Percentiles rank a stretch among this genome's conserved stretches.
Evolutionary conservation across 2,113 vertebrate species (phyloP).

Genomic region (Pachycephala philippinensis): DNA sequence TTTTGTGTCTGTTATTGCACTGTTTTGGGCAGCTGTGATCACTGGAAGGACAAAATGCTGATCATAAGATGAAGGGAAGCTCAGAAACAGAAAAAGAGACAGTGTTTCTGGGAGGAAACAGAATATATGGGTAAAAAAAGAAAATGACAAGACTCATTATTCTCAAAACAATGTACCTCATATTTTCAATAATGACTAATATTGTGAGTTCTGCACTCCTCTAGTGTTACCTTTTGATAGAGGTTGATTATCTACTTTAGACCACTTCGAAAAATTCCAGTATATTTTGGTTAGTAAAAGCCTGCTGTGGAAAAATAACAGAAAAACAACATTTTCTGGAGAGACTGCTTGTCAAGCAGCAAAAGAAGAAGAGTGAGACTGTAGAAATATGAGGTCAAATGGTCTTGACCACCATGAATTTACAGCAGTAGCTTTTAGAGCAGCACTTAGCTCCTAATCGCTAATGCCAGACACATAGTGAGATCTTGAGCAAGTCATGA

Average conservation of each 20-base stretch:
- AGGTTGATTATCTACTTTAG: neutral
- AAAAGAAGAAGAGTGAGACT: neutral
- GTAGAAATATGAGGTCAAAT: neutral
- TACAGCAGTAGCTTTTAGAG: neutral
- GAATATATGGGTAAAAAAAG: neutral
- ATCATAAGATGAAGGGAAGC: neutral
- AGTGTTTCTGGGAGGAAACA: neutral
- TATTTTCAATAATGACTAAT: neutral
- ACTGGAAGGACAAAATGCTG: constrained; percentile 21
- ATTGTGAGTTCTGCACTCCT: neutral
- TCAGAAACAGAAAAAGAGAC: neutral
- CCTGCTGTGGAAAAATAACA: neutral
- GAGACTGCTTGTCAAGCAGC: neutral
- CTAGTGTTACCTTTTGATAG: neutral
- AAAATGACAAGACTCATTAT: neutral
- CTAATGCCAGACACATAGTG: neutral
- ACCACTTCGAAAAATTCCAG: neutral
- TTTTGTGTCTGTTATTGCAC: constrained; percentile 2
- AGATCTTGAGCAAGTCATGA: neutral
- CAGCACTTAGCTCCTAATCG: neutral
- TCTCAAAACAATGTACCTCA: neutral
- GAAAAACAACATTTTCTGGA: neutral
- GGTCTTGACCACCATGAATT: neutral
- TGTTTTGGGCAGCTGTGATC: neutral
- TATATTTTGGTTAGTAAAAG: neutral